Evolutionary conservation across 1,140 invertebrate genomes (phyloP).

Genomic region (Venturia canescens): DNA sequence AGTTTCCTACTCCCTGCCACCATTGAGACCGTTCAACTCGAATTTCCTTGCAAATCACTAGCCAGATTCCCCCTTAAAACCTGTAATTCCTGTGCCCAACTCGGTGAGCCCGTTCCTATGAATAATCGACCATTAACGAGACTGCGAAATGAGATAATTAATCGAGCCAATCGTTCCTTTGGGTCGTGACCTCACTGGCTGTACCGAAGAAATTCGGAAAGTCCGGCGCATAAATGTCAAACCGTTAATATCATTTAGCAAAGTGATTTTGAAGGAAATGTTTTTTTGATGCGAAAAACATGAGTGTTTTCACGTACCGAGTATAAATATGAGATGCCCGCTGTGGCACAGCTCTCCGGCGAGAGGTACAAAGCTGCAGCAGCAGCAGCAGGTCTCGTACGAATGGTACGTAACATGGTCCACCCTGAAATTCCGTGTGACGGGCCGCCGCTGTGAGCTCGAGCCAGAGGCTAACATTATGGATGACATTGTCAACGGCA

Average conservation of each 20-base stretch:
- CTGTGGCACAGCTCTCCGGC: neutral
- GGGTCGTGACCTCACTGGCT: too few relatives aligned
- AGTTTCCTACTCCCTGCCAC: too few relatives aligned
- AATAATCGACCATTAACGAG: too few relatives aligned
- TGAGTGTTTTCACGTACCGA: neutral
- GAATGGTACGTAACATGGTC: constrained; percentile 4
- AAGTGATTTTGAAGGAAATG: neutral
- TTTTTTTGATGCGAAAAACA: constrained; percentile 1
- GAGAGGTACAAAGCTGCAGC: constrained; percentile 25
- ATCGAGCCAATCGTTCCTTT: too few relatives aligned
- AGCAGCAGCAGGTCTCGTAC: constrained; percentile 16
- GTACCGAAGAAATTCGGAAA: too few relatives aligned
- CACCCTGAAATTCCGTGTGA: constrained; percentile 42
- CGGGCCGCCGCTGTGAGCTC: constrained; percentile 35
- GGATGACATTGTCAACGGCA: constrained; percentile 48
- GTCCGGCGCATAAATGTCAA: too few relatives aligned
- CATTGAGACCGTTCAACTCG: too few relatives aligned
- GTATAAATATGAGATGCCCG: constrained; percentile 19
- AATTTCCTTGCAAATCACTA: too few relatives aligned
- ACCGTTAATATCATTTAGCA: neutral
- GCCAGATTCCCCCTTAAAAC: too few relatives aligned
- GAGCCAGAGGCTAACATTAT: constrained; percentile 50
- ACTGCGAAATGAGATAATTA: too few relatives aligned
- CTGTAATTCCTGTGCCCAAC: too few relatives aligned
- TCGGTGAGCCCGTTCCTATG: too few relatives aligned